A percentile compares a stretch with the other conserved stretches of the same genome.
Conservation (phyloP, 2,888 invertebrate genomes). For the Magallana nippona region DNA sequence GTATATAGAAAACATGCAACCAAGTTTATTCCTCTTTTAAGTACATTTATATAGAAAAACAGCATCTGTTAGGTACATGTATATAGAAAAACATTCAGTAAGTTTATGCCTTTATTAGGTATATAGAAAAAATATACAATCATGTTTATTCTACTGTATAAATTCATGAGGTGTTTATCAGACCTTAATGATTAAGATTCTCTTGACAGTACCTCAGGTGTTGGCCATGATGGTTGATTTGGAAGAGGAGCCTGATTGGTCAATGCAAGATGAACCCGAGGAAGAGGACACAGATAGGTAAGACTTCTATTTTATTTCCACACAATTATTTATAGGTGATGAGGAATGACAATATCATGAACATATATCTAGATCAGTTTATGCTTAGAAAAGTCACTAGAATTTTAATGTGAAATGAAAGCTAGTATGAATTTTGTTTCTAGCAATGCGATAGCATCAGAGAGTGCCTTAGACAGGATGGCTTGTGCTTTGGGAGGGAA, state of each 20-base stretch:
- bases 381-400: too few species aligned
- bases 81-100: too few species aligned
- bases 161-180: not conserved
- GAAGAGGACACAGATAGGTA: constrained; percentile 94
- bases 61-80: too few species aligned
- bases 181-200: not conserved
- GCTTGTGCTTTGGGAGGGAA: constrained; percentile 98
- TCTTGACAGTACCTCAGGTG: constrained; percentile 86
- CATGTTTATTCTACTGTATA: too few species aligned
- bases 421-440: constrained; percentile 31
- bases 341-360: too few species aligned
- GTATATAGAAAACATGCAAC: not conserved
- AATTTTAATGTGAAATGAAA: too few species aligned
- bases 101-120: not conserved
- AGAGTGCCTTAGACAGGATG: constrained; percentile 96
- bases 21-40: too few species aligned
- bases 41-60: too few species aligned
- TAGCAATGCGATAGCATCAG: constrained; percentile 96
- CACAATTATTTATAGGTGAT: too few species aligned
- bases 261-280: constrained; percentile 93
- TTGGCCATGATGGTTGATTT: constrained; percentile 83
- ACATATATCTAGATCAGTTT: too few species aligned
- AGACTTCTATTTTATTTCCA: not conserved
- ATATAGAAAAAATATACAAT: too few species aligned
- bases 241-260: constrained; percentile 82